phyloP scores from a whole-genome alignment of 2,113 vertebrate genomes.

The Oreochromis aureus region DNA sequence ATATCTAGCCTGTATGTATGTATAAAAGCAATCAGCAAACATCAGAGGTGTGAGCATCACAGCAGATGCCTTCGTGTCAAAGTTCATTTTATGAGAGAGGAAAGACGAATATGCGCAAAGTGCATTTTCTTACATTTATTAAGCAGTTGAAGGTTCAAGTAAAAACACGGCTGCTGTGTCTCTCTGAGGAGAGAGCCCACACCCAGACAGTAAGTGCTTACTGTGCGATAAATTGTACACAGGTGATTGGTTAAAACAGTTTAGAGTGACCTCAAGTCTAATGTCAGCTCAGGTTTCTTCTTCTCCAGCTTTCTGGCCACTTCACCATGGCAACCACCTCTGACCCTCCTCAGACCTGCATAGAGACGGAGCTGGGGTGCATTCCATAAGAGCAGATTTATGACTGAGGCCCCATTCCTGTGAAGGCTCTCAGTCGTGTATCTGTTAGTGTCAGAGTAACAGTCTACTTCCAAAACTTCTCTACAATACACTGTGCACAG shows the following conservation, averaged over 20 bases:
- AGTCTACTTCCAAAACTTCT: neutral
- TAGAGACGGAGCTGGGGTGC: neutral
- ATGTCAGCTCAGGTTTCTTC: neutral
- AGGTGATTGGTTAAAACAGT: neutral
- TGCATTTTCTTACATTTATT: neutral
- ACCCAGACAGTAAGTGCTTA: accelerated
- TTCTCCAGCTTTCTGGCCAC: neutral
- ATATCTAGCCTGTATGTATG: neutral
- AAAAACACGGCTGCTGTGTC: accelerated
- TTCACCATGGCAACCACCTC: neutral
- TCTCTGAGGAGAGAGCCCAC: neutral
- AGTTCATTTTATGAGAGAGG: accelerated
- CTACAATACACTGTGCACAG: neutral
- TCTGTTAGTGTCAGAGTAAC: neutral
- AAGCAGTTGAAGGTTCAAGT: neutral
- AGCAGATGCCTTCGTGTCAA: neutral
- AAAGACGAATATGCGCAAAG: neutral
- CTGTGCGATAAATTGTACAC: neutral
- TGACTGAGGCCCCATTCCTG: neutral
- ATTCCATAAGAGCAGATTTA: neutral
- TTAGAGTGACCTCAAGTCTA: neutral
- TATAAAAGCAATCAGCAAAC: neutral
- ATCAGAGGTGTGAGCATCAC: neutral
- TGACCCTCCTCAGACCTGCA: neutral
- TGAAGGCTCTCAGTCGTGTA: neutral